A percentile compares a stretch with the other conserved stretches of the same genome.
These are phyloP conservation scores for Iguana delicatissima DNA, from an alignment of 2,797 vertebrate genomes.

Conservation along the genomic window DNA sequence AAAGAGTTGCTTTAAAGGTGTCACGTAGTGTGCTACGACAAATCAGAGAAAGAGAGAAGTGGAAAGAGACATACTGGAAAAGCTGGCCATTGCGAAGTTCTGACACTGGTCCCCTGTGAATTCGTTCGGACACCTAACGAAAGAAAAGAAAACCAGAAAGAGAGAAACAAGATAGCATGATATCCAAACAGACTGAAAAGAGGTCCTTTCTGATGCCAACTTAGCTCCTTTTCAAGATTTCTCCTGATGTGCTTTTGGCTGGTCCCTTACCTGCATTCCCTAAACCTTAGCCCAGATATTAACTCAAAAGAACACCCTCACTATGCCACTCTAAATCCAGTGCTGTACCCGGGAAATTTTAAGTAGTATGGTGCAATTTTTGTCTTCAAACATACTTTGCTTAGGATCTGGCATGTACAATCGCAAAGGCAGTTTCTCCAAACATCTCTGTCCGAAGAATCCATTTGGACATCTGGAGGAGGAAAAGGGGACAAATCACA, in stretches of 20 bases:
- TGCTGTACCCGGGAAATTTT: constrained; percentile 81
- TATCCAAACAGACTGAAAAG: constrained; percentile 74
- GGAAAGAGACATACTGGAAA: constrained; percentile 99
- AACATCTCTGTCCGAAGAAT: constrained; percentile 98
- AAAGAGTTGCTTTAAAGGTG: constrained; percentile 75
- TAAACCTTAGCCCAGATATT: constrained; percentile 82
- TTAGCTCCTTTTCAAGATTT: constrained; percentile 73
- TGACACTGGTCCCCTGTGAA: constrained; percentile 99
- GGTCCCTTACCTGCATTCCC: constrained; percentile 83
- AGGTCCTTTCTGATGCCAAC: constrained; percentile 78
- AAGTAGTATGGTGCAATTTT: constrained; percentile 83
- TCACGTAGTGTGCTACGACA: constrained; percentile 70
- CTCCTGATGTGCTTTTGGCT: constrained; percentile 71
- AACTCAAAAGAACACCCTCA: constrained; percentile 80
- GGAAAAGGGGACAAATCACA: constrained; percentile 92
- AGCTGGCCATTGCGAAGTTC: constrained; percentile 99
- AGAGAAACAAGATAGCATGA: constrained; percentile 90
- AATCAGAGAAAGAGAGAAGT: constrained; percentile 84
- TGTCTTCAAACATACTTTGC: constrained; percentile 97
- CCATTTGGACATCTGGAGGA: constrained; percentile 96
- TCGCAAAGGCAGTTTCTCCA: constrained; percentile 95
- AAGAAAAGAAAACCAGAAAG: constrained; percentile 90
- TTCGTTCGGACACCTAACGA: constrained; percentile 99
- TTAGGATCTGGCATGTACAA: constrained; percentile 95
- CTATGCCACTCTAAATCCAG: constrained; percentile 79